Evolutionary conservation across 2,113 vertebrate species (phyloP).

Genomic region (Puma concolor): DNA sequence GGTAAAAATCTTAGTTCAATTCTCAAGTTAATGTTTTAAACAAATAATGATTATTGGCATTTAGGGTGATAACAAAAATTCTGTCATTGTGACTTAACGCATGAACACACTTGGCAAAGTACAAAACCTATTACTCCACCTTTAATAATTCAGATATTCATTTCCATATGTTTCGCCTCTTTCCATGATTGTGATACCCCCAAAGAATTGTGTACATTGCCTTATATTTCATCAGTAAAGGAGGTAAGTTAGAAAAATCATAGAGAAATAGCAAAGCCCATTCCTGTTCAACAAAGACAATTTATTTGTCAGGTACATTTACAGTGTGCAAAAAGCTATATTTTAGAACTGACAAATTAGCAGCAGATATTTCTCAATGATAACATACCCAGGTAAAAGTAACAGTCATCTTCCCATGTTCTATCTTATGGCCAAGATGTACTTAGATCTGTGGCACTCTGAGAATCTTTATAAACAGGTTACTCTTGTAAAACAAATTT

Average conservation of each 20-base stretch:
- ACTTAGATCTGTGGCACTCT: background rate
- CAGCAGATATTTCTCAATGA: background rate
- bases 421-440: background rate
- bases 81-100: slow-evolving; percentile 58
- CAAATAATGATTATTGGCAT: slow-evolving; percentile 44
- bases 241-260: slow-evolving; percentile 5
- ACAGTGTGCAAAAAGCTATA: background rate
- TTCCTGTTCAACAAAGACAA: slow-evolving; percentile 9
- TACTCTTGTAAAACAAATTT: background rate
- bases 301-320: slow-evolving; percentile 18
- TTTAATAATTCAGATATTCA: slow-evolving; percentile 74
- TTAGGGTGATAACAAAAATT: slow-evolving; percentile 31
- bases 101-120: slow-evolving; percentile 37
- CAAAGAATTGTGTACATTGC: background rate
- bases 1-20: background rate
- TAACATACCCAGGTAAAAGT: background rate
- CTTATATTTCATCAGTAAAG: slow-evolving; percentile 56
- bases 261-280: background rate
- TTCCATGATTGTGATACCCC: background rate
- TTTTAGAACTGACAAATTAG: background rate
- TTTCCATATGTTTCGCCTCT: slow-evolving; percentile 21
- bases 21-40: slow-evolving; percentile 49
- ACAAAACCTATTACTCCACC: slow-evolving; percentile 57
- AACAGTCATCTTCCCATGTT: background rate
- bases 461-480: background rate